phyloP scores from a whole-genome alignment of 2,888 invertebrate genomes.

The Panopea generosa region DNA sequence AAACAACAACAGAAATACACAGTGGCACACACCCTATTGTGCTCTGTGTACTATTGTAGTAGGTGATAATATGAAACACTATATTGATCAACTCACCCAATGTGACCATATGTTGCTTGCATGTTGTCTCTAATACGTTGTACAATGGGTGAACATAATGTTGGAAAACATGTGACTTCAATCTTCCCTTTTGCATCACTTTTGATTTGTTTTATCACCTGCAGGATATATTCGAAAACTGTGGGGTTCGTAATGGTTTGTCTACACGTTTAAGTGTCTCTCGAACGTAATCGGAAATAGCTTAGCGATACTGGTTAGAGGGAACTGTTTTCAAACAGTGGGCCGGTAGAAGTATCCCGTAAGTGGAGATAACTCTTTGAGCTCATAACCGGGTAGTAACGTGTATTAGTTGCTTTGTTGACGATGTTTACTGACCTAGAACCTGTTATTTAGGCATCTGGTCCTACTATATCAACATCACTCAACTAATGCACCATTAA shows the following conservation, averaged over 20 bases:
- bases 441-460: background rate
- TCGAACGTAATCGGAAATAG: too few species aligned
- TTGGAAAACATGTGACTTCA: background rate
- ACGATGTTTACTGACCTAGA: constrained; percentile 7
- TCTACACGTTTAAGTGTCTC: background rate
- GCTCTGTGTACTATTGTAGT: too few species aligned
- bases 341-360: background rate
- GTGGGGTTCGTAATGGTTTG: background rate
- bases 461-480: background rate
- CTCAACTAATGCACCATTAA: constrained; percentile 2
- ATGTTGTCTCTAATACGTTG: too few species aligned
- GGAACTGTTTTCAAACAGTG: too few species aligned
- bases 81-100: too few species aligned
- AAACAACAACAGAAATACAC: too few species aligned
- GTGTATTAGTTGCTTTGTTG: background rate
- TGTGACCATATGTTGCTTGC: too few species aligned
- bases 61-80: too few species aligned
- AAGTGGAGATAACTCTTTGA: background rate
- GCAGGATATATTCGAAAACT: background rate
- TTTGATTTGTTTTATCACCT: too few species aligned
- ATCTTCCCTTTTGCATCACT: background rate
- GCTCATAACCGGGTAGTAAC: constrained; percentile 10
- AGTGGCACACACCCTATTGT: too few species aligned
- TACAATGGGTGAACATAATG: too few species aligned
- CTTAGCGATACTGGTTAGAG: background rate